These are phyloP conservation scores for Dicentrarchus labrax DNA, from an alignment of 2,113 vertebrate genomes.

Conservation along the genomic window DNA sequence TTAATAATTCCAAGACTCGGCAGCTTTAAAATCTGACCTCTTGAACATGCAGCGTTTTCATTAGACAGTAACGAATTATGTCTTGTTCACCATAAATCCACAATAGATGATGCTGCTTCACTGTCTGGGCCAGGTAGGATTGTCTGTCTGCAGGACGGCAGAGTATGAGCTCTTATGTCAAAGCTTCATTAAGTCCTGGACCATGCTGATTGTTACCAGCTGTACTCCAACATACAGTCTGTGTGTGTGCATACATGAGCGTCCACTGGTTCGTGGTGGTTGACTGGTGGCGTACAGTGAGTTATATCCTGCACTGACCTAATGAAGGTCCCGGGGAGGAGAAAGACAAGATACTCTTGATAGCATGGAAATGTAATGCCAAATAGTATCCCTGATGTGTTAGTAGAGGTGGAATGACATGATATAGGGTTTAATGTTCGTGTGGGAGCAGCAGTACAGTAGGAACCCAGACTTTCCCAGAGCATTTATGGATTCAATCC, in stretches of 20 bases:
- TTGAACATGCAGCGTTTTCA: slow-evolving; percentile 48
- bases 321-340: slow-evolving; percentile 75
- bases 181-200: slow-evolving; percentile 74
- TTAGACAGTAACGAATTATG: slow-evolving; percentile 62
- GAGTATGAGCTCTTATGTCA: slow-evolving; percentile 69
- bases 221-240: slow-evolving; percentile 59
- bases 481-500: neutral
- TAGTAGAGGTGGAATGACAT: slow-evolving; percentile 35
- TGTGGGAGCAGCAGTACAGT: slow-evolving; percentile 21
- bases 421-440: slow-evolving; percentile 42
- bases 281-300: slow-evolving; percentile 67
- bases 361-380: slow-evolving; percentile 53
- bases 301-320: slow-evolving; percentile 75
- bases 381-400: slow-evolving; percentile 36
- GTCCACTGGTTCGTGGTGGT: slow-evolving; percentile 25
- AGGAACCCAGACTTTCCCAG: slow-evolving; percentile 44
- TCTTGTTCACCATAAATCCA: slow-evolving; percentile 68
- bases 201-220: slow-evolving; percentile 83
- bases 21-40: slow-evolving; percentile 67
- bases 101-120: slow-evolving; percentile 47
- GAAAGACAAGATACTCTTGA: slow-evolving; percentile 51
- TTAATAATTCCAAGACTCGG: slow-evolving; percentile 42
- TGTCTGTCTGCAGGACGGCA: slow-evolving; percentile 59
- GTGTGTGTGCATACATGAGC: slow-evolving; percentile 20
- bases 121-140: slow-evolving; percentile 69